Evolutionary conservation across 2,888 invertebrate genomes (phyloP), one percentile per base, ranked within the genome.

Genomic region (Synergus japonicus): DNA sequence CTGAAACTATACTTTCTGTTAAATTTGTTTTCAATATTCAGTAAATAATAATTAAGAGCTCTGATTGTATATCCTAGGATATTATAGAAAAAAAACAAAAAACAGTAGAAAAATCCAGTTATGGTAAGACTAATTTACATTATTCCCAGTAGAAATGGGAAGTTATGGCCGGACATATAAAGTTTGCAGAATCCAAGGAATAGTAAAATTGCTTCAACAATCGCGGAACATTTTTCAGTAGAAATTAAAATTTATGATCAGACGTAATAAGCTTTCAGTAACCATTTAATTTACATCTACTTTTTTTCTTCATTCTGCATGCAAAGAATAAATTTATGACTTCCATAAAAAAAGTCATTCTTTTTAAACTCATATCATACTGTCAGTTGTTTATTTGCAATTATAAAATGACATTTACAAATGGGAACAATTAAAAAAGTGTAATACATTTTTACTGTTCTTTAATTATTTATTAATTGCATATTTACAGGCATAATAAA

Each of bases 381-480:
- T n/a, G 7, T 54, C 9, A 54, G n/a, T n/a, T 54, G 8, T 54
- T 54, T 54, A n/a, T 54, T 54, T n/a, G n/a, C 8, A n/a, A 54
- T 9, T 54, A n/a, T 9, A n/a, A 54, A 54, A 8, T 9, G 0
- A 1, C n/a, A 54, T 8, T 54, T 2, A 54, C 2, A 9, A 54
- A 54, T 8, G n/a, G 8, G 0, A 9, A 54, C 15, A 9, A 54
- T n/a, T n/a, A 2, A 13, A 2, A 54, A 2, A 54, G 9, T 54
- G 2, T 8, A 7, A n/a, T 2, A 2, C 8, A n/a, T 0, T n/a
- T 2, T 54, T 54, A 0, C 0, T n/a, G 7, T 7, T 29, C 0
- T 3, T 29, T 29, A 29, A 29, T 29, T 37, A 37, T 5, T 7
- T 37, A 37, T 37, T 37, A 37, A 37, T 37, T 7, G 37, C 37